phyloP scores from a whole-genome alignment of 2,113 vertebrate genomes.

The Canis aureus region DNA sequence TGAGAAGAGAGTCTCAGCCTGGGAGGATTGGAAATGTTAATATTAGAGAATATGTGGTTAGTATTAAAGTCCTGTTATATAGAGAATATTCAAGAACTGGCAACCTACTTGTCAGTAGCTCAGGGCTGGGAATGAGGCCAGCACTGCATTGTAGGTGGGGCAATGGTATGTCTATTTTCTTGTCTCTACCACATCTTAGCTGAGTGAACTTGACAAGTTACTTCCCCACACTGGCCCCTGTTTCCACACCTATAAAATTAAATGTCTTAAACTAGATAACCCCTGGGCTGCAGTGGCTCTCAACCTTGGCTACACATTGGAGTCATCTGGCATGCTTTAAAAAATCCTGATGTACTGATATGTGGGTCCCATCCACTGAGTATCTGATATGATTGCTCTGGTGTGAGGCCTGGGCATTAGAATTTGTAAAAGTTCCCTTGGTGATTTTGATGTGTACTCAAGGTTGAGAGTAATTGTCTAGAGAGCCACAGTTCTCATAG shows the following conservation, averaged over 20 bases:
- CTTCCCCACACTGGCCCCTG: not conserved
- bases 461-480: not conserved
- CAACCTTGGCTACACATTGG: not conserved
- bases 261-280: not conserved
- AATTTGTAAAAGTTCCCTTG: not conserved
- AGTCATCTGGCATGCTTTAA: not conserved
- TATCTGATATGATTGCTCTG: not conserved
- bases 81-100: not conserved
- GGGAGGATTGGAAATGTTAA: not conserved
- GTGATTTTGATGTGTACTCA: not conserved
- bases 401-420: not conserved
- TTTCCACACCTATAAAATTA: not conserved
- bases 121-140: not conserved
- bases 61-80: constrained; percentile 11
- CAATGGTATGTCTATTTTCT: not conserved
- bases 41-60: not conserved
- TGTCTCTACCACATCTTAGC: not conserved
- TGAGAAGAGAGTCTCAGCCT: not conserved
- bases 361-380: not conserved
- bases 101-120: not conserved
- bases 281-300: not conserved
- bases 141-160: not conserved
- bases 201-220: not conserved
- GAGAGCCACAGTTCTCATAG: not conserved
- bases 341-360: not conserved